Evolutionary conservation across 1,140 invertebrate genomes (phyloP), one percentile per base, ranked within the genome.

Genomic region (Lasioglossum baleicum): DNA sequence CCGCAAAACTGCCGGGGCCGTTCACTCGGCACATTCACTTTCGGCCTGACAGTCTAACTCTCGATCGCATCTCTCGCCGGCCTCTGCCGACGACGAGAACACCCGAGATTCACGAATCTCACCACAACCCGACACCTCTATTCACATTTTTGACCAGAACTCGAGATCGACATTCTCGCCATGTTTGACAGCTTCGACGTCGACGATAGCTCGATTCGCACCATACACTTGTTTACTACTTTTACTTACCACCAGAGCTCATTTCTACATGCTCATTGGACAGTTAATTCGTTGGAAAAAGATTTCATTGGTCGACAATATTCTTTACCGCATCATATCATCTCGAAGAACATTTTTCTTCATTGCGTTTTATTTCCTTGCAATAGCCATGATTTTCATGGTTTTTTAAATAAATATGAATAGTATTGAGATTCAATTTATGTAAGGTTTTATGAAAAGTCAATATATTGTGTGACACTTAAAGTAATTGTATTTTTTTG

Each of bases 181-280:
- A 79, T 79, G 70, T 79, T 79, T 79, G 76, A 79, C 76, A 79
- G 76, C 40, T 79, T 79, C 70, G 69, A 78, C 76, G 69, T 78
- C 76, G 76, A 73, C 76, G 76, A 72, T 79, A 79, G 76, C 76
- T 79, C 76, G 76, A 79, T 79, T 73, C 61, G 69, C 44, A 79
- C 70, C 76, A 61, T 73, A 71, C 75, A 58, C 65, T 44, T 79
- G 76, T 79, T 79, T 79, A 79, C 76, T 79, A 79, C 76, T 79
- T 79, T 73, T 79, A 79, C 76, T 79, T 79, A 71, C 70, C 76
- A 79, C 70, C 61, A 65, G 70, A 64, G 61, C 26, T 51, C 76
- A 5, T 73, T 63, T 35, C 70, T 63, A 17, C 10, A 11, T 11
- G 26, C 61, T 13, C 35, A 79, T 79, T 79, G 76, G 76, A 73